Conservation (phyloP, 2,113 vertebrate species). For the Pygoscelis antarcticus region DNA sequence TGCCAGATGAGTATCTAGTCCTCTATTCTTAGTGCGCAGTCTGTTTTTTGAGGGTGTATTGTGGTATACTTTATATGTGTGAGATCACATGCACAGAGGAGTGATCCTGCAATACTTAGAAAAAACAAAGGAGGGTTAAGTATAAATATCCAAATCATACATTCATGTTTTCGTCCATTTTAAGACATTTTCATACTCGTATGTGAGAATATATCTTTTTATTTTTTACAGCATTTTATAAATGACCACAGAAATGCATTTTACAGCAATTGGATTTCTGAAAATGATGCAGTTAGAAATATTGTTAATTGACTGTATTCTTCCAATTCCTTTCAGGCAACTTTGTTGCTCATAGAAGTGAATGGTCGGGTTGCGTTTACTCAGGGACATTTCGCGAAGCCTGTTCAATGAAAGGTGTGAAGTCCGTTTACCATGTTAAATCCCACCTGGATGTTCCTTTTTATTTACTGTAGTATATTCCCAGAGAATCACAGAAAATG, state of each 20-base stretch:
- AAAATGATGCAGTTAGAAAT: background rate
- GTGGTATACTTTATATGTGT: background rate
- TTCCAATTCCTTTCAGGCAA: conserved; percentile 2
- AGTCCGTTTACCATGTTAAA: background rate
- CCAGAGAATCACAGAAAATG: background rate
- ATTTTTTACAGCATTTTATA: background rate
- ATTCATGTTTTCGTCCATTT: background rate
- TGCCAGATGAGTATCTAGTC: conserved; percentile 39
- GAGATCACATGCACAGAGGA: background rate
- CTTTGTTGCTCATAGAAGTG: background rate
- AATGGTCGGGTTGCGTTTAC: background rate
- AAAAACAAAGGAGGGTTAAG: background rate
- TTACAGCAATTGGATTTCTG: background rate
- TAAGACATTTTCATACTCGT: background rate
- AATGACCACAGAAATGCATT: background rate
- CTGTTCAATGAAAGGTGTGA: background rate
- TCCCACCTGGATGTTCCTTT: background rate
- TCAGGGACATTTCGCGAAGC: background rate
- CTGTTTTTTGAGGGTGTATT: background rate
- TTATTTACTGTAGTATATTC: background rate
- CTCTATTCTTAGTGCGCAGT: conserved; percentile 44
- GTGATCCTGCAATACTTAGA: background rate
- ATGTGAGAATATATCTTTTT: fast-evolving
- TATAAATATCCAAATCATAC: background rate
- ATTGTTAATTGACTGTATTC: background rate